phyloP scores from a whole-genome alignment of 2,113 vertebrate species.

The Promerops cafer region DNA sequence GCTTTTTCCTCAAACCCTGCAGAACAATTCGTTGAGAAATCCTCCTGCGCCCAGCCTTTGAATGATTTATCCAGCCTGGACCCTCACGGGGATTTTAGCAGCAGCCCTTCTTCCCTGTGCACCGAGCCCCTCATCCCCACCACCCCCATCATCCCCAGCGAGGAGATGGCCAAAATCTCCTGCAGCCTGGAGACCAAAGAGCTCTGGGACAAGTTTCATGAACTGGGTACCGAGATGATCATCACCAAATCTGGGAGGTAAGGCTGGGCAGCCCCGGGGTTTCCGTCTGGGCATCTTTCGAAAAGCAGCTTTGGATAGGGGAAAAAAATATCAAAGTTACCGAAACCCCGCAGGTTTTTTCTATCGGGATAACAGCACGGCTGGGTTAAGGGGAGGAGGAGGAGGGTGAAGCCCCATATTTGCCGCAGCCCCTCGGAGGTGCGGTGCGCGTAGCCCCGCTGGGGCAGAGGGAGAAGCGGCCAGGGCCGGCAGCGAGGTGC shows the following conservation, averaged over 20 bases:
- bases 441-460: neutral
- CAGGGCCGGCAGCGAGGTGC: neutral
- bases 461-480: neutral
- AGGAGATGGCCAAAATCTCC: slow-evolving; percentile 96
- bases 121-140: slow-evolving; percentile 96
- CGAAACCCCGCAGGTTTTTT: rapidly evolving
- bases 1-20: neutral
- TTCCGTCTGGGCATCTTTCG: neutral
- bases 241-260: slow-evolving; percentile 98
- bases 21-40: slow-evolving; percentile 98
- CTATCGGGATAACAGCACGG: neutral
- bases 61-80: slow-evolving; percentile 85
- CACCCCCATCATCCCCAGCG: slow-evolving; percentile 87
- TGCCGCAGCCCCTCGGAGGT: neutral
- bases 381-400: neutral
- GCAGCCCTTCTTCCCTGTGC: slow-evolving; percentile 78
- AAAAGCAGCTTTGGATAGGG: rapidly evolving
- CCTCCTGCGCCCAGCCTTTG: slow-evolving; percentile 84
- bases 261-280: neutral
- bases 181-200: slow-evolving; percentile 98
- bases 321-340: rapidly evolving
- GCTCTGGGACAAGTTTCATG: slow-evolving; percentile 98
- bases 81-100: slow-evolving; percentile 77
- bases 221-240: slow-evolving; percentile 98
- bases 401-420: neutral